Conservation (phyloP, 2,113 vertebrate genomes). For the Isurus oxyrinchus region DNA sequence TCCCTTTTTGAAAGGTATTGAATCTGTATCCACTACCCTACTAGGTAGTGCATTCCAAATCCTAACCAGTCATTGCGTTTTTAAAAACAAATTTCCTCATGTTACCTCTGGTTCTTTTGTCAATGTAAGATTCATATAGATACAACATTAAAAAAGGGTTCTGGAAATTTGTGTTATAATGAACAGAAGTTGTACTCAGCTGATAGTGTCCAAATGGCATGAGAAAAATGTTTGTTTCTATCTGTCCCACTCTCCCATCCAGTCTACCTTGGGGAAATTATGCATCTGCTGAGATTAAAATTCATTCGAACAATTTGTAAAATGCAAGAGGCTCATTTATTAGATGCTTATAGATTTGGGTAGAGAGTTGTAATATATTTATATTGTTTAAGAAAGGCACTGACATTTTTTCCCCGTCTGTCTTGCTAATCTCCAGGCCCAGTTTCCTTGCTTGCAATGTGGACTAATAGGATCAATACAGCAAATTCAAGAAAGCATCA, state of each 20-base stretch:
- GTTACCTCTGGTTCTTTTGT: background rate
- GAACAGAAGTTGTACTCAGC: background rate
- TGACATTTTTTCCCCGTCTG: background rate
- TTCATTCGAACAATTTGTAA: background rate
- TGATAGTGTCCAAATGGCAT: background rate
- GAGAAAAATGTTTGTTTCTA: background rate
- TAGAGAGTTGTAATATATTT: background rate
- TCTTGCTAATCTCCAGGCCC: conserved; percentile 64
- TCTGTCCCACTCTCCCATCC: background rate
- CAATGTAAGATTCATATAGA: background rate
- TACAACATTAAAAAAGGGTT: background rate
- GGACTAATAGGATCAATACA: conserved; percentile 90
- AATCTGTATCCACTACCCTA: background rate
- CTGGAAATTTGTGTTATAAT: background rate
- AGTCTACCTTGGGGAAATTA: background rate
- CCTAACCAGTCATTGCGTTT: background rate
- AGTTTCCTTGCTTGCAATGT: conserved; percentile 82
- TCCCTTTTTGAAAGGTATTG: background rate
- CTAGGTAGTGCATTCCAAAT: background rate
- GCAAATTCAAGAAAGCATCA: conserved; percentile 95
- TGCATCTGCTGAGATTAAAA: background rate
- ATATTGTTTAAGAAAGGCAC: background rate
- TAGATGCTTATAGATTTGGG: background rate
- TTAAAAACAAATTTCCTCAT: background rate
- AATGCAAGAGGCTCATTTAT: background rate